Base-by-base conservation (phyloP, 2,888 invertebrate genomes). In the Amblyteles armatorius region DNA sequence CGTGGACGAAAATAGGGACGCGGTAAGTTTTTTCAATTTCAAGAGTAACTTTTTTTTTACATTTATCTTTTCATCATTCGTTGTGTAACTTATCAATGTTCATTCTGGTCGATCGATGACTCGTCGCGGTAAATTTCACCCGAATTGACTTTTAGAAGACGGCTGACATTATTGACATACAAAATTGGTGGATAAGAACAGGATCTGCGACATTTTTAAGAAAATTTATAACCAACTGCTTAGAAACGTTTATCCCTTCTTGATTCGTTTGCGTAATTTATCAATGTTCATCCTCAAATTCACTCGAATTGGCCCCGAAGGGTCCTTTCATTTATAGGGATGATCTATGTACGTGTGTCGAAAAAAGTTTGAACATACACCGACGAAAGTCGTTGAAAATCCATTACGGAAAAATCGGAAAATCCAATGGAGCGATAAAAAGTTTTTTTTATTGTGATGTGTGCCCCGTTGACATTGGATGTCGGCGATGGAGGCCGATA, bases 341-440 rank as follows among this genome's bases (percentile, higher is more conserved):
- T 40, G 36, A 33, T n/a, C 36, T 11, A 19, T 36, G 13, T 40
- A 57, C 57, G 40, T 26, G 33, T 29, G 22, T 13, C 55, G 55
- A 57, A 29, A 33, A 57, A 44, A n/a, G 16, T 3, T 26, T n/a
- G 29, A 4, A 6, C 16, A 26, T 13, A 6, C 16, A 26, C 29
- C 29, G 63, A 11, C 11, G 13, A 33, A 33, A 40, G 63, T 29
- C 29, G 36, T 63, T 63, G 63, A n/a, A 63, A 63, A 74, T 63
- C 57, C 57, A 60, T 63, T 60, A 74, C 4, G 57, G 44, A 3
- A 48, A 48, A 48, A 48, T 48, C 33, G 57, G 63, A 44, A 73
- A 44, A 60, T 60, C 48, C 60, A 73, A 60, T 60, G 40, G 73
- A 73, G 60, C 57, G 57, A 57, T 26, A 57, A 26, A 73, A 44